These are phyloP conservation scores for Adrianichthys oophorus DNA, from an alignment of 2,797 vertebrate genomes.

Conservation along the genomic window DNA sequence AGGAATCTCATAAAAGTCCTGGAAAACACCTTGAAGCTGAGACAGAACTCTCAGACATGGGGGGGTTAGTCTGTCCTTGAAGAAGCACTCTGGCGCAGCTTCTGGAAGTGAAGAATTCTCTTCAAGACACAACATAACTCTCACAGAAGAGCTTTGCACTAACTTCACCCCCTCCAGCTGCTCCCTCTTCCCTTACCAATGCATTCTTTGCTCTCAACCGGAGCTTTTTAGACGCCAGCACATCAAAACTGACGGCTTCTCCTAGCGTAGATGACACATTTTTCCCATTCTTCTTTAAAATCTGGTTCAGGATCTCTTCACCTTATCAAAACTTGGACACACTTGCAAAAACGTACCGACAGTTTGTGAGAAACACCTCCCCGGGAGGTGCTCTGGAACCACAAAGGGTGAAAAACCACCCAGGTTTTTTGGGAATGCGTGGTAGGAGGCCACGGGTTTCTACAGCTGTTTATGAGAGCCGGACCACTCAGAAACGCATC, in stretches of 20 bases:
- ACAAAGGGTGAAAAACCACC: slow-evolving; percentile 49
- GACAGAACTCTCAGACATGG: slow-evolving; percentile 48
- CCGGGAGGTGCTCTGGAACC: slow-evolving; percentile 45
- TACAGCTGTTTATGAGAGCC: slow-evolving; percentile 59
- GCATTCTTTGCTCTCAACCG: slow-evolving; percentile 44
- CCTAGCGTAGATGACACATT: slow-evolving; percentile 22
- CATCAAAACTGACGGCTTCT: slow-evolving; percentile 38
- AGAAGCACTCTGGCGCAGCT: slow-evolving; percentile 57
- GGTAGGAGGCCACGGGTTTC: slow-evolving; percentile 55
- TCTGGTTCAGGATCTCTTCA: slow-evolving; percentile 14
- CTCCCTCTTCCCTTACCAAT: slow-evolving; percentile 47
- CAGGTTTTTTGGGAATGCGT: slow-evolving; percentile 45
- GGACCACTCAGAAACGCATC: slow-evolving; percentile 47
- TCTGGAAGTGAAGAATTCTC: slow-evolving; percentile 65
- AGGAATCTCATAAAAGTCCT: slow-evolving; percentile 21
- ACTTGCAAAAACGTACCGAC: slow-evolving; percentile 46
- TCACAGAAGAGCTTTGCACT: slow-evolving; percentile 55
- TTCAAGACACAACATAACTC: slow-evolving; percentile 48
- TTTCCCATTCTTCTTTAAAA: slow-evolving; percentile 18
- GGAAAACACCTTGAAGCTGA: slow-evolving; percentile 39
- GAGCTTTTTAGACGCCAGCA: slow-evolving; percentile 37
- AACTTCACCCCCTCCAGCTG: slow-evolving; percentile 47
- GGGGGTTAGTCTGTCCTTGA: slow-evolving; percentile 66
- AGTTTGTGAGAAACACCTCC: slow-evolving; percentile 47
- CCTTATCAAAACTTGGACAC: slow-evolving; percentile 4